phyloP scores from a whole-genome alignment of 1,140 invertebrate species.

The Chironomus striatipennis region DNA sequence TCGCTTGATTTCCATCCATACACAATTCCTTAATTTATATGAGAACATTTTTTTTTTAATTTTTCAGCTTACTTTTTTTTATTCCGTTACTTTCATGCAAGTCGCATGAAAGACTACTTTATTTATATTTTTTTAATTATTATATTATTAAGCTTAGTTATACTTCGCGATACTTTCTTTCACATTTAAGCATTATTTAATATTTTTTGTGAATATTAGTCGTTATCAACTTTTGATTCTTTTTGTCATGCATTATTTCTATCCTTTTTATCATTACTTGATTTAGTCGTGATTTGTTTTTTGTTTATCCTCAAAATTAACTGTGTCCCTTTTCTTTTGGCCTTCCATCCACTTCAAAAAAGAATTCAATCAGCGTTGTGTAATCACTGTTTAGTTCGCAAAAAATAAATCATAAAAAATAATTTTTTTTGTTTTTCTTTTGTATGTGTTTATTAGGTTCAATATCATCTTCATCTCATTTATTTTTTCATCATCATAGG shows the following conservation, averaged over 20 bases:
- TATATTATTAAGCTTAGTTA: background rate
- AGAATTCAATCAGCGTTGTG: background rate
- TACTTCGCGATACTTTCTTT: background rate
- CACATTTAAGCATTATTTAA: background rate
- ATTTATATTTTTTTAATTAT: no score
- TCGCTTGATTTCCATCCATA: no score
- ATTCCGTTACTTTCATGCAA: no score
- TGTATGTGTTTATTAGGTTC: background rate
- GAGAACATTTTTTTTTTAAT: constrained; percentile 2
- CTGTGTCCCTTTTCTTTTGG: background rate
- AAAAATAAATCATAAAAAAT: constrained; percentile 2
- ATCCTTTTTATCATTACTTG: background rate
- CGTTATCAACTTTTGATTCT: background rate
- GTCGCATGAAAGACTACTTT: no score
- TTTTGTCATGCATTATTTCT: background rate
- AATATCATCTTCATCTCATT: no score
- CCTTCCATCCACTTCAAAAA: background rate
- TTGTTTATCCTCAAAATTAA: background rate
- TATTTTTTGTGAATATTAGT: background rate
- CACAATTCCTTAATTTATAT: background rate
- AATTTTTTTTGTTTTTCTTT: background rate
- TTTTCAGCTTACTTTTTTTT: background rate
- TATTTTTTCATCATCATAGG: background rate
- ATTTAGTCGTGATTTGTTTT: background rate
- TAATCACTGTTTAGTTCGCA: background rate